Evolutionary conservation across 2,888 invertebrate species (phyloP), one percentile per base, ranked within the genome.

Genomic region (Disparrhopalites patrizii): DNA sequence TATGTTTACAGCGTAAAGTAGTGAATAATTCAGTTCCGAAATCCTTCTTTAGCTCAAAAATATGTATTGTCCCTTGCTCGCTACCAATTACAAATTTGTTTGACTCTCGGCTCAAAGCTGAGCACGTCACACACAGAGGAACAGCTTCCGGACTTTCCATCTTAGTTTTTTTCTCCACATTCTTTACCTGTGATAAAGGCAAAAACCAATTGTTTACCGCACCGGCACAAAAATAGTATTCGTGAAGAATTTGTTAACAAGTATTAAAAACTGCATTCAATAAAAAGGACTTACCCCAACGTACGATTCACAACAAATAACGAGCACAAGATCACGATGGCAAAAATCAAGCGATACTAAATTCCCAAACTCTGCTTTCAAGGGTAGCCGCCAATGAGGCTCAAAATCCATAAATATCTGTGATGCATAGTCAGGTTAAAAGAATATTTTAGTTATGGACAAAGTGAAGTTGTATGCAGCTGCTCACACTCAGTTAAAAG

Each of bases 81-180:
- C 68, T 71, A 23, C 73, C 73, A 3, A 73, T 15, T 20, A 66
- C 71, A 20, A 73, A 25, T 31, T 51, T 62, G 10, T 47, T 43
- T 1, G 66, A 66, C 36, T 70, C 69, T 18, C 15, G 8, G 15
- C 47, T 58, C 10, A 68, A 47, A 10, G 56, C 60, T 30, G 54
- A 36, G 30, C 68, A 70, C 5, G 66, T 64, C 8, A 70, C n/a
- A n/a, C n/a, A n/a, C n/a, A n/a, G n/a, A n/a, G n/a, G n/a, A 18
- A 64, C 47, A 2, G 31, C 25, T 67, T 62, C 67, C 67, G 65
- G 43, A 60, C 28, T 60, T 23, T 54, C 31, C 23, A 65, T 51
- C 15, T 38, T 55, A 20, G 30, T 20, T 47, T 23, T 63, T 10
- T 27, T 57, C 25, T 25, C 30, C 27, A 65, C 40, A 28, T 65